Base-by-base conservation (phyloP, 2,797 vertebrate species). In the Corythornis leucogaster region DNA sequence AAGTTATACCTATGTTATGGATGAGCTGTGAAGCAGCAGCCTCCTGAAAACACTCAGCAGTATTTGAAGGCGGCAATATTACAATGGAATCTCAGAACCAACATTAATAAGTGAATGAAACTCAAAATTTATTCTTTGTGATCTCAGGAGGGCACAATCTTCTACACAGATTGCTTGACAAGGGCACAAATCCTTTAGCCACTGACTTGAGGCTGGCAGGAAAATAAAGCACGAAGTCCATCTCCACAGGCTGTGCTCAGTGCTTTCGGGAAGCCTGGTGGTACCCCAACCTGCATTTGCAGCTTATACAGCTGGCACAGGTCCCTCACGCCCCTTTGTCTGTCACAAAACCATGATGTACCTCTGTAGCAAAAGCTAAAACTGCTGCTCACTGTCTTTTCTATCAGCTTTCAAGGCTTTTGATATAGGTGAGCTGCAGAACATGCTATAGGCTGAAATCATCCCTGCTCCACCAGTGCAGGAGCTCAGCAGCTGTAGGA, bases 301-400 rank as follows among this genome's bases (percentile, higher is more conserved):
- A 85, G 35, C 19, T 46, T 33, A 5, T 30, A 6, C 16, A 26
- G 18, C 31, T 91, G 53, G 17, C 40, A 28, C 14, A 22, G 33
- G 38, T 42, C 38, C 13, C 42, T 43, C 68, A 15, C 3, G 22
- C 12, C 35, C 51, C 38, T 31, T 7, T 0, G 0, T 6, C 33
- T 43, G 38, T 26, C 79, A 62, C 30, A 58, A 90, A 85, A 82
- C 16, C 5, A 5, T 1, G 0, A 9, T 10, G 8, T 46, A 28
- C 12, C 19, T 50, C 35, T 9, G 2, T 21, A 59, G 45, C 6
- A 43, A 75, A 80, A 85, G 42, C 57, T 63, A 51, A 24, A 76
- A 12, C 51, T 84, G 38, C 55, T 82, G 71, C 57, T 77, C 33
- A 15, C 30, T 42, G 19, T n/a, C 28, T 85, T 17, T 64, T 54